A percentile compares a stretch with the other conserved stretches of the same genome.
Conservation (phyloP, 2,797 vertebrate species). For the Myoxocephalus aenaeus region DNA sequence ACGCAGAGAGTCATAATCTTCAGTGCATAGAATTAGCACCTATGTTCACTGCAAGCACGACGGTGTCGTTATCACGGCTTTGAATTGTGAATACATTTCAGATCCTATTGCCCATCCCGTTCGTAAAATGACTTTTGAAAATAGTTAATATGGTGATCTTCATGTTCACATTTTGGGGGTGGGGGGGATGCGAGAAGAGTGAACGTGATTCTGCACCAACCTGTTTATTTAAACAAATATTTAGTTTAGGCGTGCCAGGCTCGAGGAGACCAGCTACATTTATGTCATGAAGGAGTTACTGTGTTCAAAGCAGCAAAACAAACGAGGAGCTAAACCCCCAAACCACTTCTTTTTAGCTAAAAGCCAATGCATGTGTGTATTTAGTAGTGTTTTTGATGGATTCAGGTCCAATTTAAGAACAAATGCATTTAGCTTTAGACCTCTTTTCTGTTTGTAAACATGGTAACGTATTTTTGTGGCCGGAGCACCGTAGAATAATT, state of each 20-base stretch:
- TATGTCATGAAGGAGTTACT: constrained; percentile 18
- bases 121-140: not conserved
- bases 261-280: not conserved
- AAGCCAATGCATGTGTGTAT: not conserved
- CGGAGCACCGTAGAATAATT: not conserved
- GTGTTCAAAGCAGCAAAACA: constrained; percentile 21
- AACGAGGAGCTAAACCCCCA: not conserved
- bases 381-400: not conserved
- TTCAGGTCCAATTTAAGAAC: not conserved
- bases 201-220: not conserved
- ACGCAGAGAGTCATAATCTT: not conserved
- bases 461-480: not conserved
- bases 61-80: not conserved
- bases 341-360: not conserved
- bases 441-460: not conserved
- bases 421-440: too few relatives aligned
- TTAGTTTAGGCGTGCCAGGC: not conserved
- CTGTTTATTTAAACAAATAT: constrained; percentile 7
- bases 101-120: not conserved
- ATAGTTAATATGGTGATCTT: not conserved
- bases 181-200: not conserved
- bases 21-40: too few relatives aligned
- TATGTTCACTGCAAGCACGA: too few relatives aligned
- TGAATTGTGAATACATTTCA: not conserved
- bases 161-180: not conserved